Percentiles rank a stretch among this genome's conserved stretches.
phyloP scores from a whole-genome alignment of 2,888 invertebrate species.

The Palloptera scutellata region DNA sequence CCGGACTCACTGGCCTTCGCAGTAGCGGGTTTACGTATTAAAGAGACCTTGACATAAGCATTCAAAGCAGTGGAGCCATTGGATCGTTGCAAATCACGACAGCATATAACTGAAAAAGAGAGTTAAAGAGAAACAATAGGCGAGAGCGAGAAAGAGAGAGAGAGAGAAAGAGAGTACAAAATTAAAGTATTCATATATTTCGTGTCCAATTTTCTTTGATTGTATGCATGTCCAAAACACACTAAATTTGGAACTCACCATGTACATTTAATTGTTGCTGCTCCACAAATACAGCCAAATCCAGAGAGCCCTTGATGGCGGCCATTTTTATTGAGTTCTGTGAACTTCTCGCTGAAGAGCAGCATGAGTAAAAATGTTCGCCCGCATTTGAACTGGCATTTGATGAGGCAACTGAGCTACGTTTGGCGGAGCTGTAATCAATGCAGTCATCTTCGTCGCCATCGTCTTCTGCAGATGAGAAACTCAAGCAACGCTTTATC shows the following conservation, averaged over 20 bases:
- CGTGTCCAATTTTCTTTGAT: too few species aligned
- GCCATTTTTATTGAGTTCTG: constrained; percentile 45
- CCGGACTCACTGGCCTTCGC: constrained; percentile 58
- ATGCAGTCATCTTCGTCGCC: constrained; percentile 52
- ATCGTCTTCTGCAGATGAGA: constrained; percentile 69
- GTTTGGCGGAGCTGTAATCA: constrained; percentile 63
- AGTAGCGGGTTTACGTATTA: constrained; percentile 40
- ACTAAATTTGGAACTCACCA: constrained; percentile 68
- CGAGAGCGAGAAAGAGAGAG: too few species aligned
- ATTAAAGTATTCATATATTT: too few species aligned
- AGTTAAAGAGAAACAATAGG: too few species aligned
- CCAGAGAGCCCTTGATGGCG: constrained; percentile 69
- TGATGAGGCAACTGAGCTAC: constrained; percentile 67
- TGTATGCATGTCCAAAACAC: not conserved
- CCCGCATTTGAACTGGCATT: constrained; percentile 41
- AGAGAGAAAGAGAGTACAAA: too few species aligned
- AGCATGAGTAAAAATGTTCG: constrained; percentile 36
- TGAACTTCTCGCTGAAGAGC: constrained; percentile 32
- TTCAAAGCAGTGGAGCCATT: constrained; percentile 74
- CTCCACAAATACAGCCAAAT: constrained; percentile 70
- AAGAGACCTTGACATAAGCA: constrained; percentile 80
- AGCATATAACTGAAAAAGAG: constrained; percentile 75
- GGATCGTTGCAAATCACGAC: constrained; percentile 75
- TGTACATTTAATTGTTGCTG: constrained; percentile 73
- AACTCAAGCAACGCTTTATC: constrained; percentile 69